Evolutionary conservation across 1,140 invertebrate species (phyloP), one percentile per base, ranked within the genome.

Genomic region (Drosophila repleta): DNA sequence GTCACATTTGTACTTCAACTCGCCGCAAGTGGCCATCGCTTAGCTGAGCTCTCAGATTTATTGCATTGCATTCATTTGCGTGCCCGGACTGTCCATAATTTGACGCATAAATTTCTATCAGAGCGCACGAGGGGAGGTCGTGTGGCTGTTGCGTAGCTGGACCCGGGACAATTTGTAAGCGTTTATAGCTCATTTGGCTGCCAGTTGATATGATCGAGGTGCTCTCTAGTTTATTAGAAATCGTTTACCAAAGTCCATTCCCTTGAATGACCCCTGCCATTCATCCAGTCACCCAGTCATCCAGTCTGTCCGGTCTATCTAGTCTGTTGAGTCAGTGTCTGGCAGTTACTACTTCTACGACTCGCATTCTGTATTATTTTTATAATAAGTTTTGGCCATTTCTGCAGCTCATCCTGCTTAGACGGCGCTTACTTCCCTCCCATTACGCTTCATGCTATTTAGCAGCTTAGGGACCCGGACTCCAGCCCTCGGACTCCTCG

Each of bases 381-480:
- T 67, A 81, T 85, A 85, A 85, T 87, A 85, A 85, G 81, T 85
- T 85, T 87, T 87, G 82, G 81, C 65, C 75, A 84, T 84, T 85
- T 75, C 48, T 61, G 67, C 70, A 82, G 82, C 82, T 85, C 82
- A 85, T 85, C 78, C 82, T 87, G 78, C 82, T 85, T 85, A 85
- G 82, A 48, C 32, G 77, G 71, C 63, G 82, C 82, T 85, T 85
- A 85, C 74, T 87, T 85, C 71, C 70, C 67, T 35, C 63, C 78
- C 79, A 83, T 83, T 83, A 83, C 79, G 76, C 56, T 65, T 61
- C 69, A 76, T 76, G 80, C 63, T 79, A 88, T 87, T 85, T 87
- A 81, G 82, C 81, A 87, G 81, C 82, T 85, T 85, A 85, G 82
- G 55, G 62, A 29, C 39, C 13, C n/a, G 24, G 29, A 45, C n/a